Conservation (phyloP, 2,888 invertebrate species). For the Orthosia gothica region DNA sequence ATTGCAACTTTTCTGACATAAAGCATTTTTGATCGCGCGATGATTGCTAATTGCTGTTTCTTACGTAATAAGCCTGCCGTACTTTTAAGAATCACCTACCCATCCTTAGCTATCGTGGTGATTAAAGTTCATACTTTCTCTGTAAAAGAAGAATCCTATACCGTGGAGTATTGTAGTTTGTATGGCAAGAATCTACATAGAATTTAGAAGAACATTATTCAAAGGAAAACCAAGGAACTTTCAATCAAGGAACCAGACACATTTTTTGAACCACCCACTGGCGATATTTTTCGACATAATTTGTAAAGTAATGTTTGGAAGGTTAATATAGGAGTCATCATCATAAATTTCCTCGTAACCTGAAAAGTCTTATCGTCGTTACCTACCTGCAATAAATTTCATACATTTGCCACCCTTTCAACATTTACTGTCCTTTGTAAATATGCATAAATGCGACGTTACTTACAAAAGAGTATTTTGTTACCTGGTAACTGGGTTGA, state of each 20-base stretch:
- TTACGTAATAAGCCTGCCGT: no score
- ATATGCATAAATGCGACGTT: not conserved
- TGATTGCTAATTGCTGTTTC: no score
- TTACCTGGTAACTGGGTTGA: not conserved
- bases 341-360: constrained; percentile 35
- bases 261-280: not conserved
- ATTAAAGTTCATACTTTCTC: no score
- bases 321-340: constrained; percentile 27
- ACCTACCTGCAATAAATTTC: constrained; percentile 43
- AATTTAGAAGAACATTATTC: not conserved
- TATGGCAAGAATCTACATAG: no score
- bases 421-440: constrained; percentile 19
- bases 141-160: no score
- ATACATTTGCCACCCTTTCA: constrained; percentile 24
- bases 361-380: constrained; percentile 23
- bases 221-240: not conserved
- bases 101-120: no score
- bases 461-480: not conserved
- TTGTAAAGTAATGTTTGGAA: not conserved
- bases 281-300: not conserved
- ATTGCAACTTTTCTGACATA: no score
- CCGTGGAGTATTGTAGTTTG: no score
- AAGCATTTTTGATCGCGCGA: no score
- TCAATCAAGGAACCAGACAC: not conserved
- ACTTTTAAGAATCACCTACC: no score